Evolutionary conservation across 2,113 vertebrate genomes (phyloP), one percentile per base, ranked within the genome.

Genomic region (Cololabis saira): DNA sequence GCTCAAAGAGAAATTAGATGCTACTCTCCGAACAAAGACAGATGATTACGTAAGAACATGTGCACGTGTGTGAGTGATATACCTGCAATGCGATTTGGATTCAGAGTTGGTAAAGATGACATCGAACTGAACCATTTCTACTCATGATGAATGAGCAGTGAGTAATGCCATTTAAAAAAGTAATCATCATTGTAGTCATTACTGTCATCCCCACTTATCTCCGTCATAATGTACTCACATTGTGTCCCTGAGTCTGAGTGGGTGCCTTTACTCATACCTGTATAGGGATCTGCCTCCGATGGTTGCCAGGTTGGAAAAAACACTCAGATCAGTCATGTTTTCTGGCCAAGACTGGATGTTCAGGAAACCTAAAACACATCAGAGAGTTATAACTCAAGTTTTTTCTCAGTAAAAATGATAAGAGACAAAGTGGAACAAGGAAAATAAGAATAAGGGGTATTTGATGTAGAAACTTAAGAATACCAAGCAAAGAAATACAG

Each of bases 321-420:
- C 96, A 51, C 95, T 93, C 84, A 99, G 95, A 87, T 99, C 96
- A 0, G 97, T 98, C 96, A 99, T 99, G 72, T 98, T 99, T 84
- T 96, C 95, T 1, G 97, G 98, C 98, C 98, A 99, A 0, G 97
- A 97, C 54, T 99, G 98, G 79, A 99, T 98, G 75, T 99, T 99
- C 78, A 99, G 89, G 82, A 92, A 99, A 45, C 98, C 98, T 99
- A 51, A 76, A 67, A 68, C 77, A 48, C 44, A 64, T n/a, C 3
- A 48, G 9, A 54, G 18, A 17, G 6, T 4, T 37, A 37, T 11
- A 37, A 11, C 33, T 37, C 8, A 11, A 9, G 33, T 37, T 37
- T 37, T 37, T 37, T 37, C 24, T 27, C 2, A 27, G 24, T 27
- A 27, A 27, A 27, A 27, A 27, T 27, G 24, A 37, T 37, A 11